phyloP scores from a whole-genome alignment of 2,888 invertebrate genomes.

The Trachelus tabidus region DNA sequence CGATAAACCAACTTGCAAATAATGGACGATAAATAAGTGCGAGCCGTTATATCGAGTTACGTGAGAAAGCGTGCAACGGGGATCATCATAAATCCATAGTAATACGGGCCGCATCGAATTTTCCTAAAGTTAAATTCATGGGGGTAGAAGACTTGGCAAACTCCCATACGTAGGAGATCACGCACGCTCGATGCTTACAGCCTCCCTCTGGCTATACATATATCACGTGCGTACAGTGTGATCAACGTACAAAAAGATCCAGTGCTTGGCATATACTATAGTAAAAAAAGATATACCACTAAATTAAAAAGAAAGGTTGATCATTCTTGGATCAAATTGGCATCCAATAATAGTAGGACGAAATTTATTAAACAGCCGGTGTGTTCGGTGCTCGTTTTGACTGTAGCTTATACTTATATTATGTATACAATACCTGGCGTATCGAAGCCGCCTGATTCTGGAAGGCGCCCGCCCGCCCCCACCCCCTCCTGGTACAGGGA shows the following conservation, averaged over 20 bases:
- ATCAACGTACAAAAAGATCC: background rate
- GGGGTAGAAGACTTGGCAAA: conserved; percentile 4
- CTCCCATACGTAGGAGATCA: conserved; percentile 1
- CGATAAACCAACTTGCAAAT: background rate
- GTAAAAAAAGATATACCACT: background rate
- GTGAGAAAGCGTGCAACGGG: conserved; percentile 1
- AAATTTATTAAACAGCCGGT: background rate
- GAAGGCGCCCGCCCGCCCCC: conserved; percentile 49
- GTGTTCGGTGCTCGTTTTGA: background rate
- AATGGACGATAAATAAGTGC: background rate
- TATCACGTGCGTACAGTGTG: background rate
- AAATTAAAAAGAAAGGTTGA: too few species aligned
- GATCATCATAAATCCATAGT: conserved; percentile 9
- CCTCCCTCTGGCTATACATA: background rate
- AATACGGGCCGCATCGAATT: conserved; percentile 7
- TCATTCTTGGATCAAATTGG: background rate
- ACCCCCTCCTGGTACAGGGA: conserved; percentile 41
- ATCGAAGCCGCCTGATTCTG: conserved; percentile 58
- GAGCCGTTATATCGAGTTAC: background rate
- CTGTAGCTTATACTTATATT: conserved; percentile 41
- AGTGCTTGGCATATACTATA: background rate
- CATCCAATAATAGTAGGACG: background rate
- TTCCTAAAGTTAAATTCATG: conserved; percentile 12
- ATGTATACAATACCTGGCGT: conserved; percentile 50
- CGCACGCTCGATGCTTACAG: background rate